Evolutionary conservation across 2,113 vertebrate genomes (phyloP).

Genomic region (Pelecanoides urinatrix): DNA sequence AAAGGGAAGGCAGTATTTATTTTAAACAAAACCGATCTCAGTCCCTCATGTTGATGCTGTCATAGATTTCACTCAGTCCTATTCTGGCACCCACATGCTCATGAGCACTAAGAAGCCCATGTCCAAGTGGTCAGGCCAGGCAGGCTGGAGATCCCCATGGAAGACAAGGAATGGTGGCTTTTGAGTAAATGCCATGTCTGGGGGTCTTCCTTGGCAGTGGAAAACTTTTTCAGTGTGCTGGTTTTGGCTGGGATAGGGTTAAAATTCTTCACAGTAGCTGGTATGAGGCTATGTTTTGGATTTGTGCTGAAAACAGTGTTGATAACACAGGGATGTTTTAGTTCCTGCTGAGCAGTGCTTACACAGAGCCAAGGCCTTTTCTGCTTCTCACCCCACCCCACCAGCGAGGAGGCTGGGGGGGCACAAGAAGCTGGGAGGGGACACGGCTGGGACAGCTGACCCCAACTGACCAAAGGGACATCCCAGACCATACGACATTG

Average conservation of each 20-base stretch:
- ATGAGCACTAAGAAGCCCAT: neutral
- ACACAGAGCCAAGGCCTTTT: neutral
- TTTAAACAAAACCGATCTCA: neutral
- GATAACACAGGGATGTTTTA: too few species aligned
- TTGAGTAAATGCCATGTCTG: neutral
- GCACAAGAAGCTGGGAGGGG: neutral
- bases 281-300: neutral
- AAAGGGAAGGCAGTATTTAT: neutral
- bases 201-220: neutral
- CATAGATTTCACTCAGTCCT: neutral
- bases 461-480: neutral
- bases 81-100: neutral
- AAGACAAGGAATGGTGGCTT: neutral
- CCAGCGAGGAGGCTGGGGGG: rapidly evolving
- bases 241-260: neutral
- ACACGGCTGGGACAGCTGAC: rapidly evolving
- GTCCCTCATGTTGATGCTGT: neutral
- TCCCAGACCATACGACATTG: rapidly evolving
- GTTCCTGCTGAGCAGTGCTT: too few species aligned
- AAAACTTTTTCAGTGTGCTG: neutral
- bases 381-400: neutral
- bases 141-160: neutral
- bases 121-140: neutral
- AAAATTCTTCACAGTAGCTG: neutral
- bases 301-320: too few species aligned